These are phyloP conservation scores for Drosophila limbata DNA, from an alignment of 2,888 invertebrate species.

Conservation along the genomic window DNA sequence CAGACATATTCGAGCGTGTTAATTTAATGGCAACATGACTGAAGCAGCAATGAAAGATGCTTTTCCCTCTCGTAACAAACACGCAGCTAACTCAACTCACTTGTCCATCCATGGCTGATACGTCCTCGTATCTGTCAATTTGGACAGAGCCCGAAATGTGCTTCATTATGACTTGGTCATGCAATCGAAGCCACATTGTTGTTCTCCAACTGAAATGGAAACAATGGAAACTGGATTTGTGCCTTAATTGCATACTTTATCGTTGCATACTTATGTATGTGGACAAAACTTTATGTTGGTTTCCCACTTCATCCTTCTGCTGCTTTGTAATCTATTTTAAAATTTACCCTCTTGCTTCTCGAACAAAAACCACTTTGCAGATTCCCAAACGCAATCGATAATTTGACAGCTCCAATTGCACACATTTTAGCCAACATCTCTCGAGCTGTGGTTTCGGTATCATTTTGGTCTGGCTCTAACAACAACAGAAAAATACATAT, in stretches of 20 bases:
- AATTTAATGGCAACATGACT: constrained; percentile 76
- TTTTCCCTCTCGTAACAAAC: constrained; percentile 10
- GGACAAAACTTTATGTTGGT: constrained; percentile 34
- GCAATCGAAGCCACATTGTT: constrained; percentile 65
- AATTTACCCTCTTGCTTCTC: constrained; percentile 10
- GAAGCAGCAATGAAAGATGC: constrained; percentile 47
- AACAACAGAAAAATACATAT: constrained; percentile 3
- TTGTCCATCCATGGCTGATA: background rate
- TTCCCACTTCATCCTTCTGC: background rate
- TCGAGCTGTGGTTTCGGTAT: constrained; percentile 9
- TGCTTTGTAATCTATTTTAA: constrained; percentile 50
- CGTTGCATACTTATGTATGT: constrained; percentile 52
- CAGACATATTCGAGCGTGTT: constrained; percentile 70
- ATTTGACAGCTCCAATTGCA: constrained; percentile 52
- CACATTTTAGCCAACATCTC: constrained; percentile 10
- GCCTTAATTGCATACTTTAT: constrained; percentile 58
- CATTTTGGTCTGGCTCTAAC: background rate
- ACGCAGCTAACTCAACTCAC: constrained; percentile 3
- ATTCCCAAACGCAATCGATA: constrained; percentile 52
- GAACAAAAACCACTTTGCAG: constrained; percentile 35
- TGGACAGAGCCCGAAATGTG: constrained; percentile 36
- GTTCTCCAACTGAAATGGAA: constrained; percentile 25
- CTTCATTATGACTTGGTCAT: constrained; percentile 66
- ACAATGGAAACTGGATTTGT: constrained; percentile 33
- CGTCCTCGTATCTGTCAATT: constrained; percentile 57